These are phyloP conservation scores for Oriolus oriolus DNA, from an alignment of 2,113 vertebrate species.

Conservation along the genomic window DNA sequence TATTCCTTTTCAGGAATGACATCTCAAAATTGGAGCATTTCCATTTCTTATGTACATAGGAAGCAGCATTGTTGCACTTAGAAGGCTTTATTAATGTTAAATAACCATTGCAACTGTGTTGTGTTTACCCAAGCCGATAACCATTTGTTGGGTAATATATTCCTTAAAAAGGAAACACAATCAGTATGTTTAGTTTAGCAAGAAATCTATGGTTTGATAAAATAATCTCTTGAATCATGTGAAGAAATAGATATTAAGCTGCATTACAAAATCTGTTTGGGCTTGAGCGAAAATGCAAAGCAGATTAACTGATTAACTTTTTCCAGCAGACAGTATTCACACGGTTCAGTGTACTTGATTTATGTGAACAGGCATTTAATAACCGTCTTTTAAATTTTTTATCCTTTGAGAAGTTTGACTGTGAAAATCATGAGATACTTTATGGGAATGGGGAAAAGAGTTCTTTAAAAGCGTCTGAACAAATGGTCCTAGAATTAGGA, in stretches of 20 bases:
- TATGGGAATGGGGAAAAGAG: background rate
- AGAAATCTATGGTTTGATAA: background rate
- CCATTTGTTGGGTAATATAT: background rate
- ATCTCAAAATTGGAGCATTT: background rate
- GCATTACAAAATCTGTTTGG: background rate
- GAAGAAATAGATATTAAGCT: background rate
- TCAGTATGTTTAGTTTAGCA: background rate
- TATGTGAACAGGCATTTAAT: background rate
- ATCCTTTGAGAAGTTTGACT: background rate
- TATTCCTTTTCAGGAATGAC: background rate
- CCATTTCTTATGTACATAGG: background rate
- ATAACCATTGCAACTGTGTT: background rate
- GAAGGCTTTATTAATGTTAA: background rate
- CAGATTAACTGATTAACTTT: background rate
- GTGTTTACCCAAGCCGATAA: slow-evolving; percentile 15
- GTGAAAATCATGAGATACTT: background rate
- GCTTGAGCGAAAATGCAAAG: background rate
- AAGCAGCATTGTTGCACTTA: background rate
- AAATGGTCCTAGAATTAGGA: background rate
- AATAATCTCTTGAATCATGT: background rate
- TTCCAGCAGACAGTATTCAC: background rate
- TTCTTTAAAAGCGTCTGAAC: background rate
- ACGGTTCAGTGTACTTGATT: background rate
- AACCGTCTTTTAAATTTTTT: background rate
- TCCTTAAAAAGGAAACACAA: background rate